These are phyloP conservation scores for Parauchenoglanis punctatus DNA, from an alignment of 2,797 vertebrate species.

Conservation along the genomic window DNA sequence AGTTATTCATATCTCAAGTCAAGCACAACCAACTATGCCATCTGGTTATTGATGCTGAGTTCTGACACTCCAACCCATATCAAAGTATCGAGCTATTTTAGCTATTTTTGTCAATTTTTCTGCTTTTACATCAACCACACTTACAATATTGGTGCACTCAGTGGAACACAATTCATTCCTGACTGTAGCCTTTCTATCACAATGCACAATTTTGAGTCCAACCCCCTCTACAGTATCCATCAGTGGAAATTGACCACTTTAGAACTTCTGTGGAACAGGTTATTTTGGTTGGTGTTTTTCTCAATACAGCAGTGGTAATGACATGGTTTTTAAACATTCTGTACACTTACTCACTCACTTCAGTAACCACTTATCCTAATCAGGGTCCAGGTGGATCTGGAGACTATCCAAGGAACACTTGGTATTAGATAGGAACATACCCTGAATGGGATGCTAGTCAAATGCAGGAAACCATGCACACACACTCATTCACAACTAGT, in stretches of 20 bases:
- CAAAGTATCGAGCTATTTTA: background rate
- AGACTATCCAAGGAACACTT: background rate
- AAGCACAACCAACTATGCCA: background rate
- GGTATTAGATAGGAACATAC: background rate
- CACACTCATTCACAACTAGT: background rate
- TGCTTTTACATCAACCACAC: background rate
- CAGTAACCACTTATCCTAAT: background rate
- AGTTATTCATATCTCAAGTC: conserved; percentile 11
- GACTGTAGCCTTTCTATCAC: background rate
- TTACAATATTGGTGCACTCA: background rate
- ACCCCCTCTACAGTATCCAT: background rate
- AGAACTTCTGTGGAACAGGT: background rate
- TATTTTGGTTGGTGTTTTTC: background rate
- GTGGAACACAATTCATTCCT: background rate
- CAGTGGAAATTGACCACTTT: background rate
- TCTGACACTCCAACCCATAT: conserved; percentile 1
- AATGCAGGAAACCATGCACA: background rate
- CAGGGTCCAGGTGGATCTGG: background rate
- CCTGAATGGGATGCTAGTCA: background rate
- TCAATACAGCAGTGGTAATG: background rate
- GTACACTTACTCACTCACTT: background rate
- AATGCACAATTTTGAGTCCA: background rate
- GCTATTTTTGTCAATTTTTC: background rate
- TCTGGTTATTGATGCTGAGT: conserved; percentile 8
- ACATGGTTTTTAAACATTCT: background rate